Evolutionary conservation across 1,140 invertebrate genomes (phyloP).

Genomic region (Goniozus legneri): DNA sequence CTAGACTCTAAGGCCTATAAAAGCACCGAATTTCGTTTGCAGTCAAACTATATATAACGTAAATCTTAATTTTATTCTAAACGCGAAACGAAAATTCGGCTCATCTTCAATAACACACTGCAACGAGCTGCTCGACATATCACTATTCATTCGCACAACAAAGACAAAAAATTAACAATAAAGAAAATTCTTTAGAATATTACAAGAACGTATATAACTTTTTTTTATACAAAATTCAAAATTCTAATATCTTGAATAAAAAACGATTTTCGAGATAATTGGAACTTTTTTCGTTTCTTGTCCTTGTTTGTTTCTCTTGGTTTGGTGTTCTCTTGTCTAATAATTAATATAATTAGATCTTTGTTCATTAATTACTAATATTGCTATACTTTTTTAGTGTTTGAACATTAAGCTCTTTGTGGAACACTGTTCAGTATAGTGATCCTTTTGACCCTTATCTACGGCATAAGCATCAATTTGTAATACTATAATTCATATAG

Average conservation of each 20-base stretch:
- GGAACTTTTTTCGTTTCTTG: not conserved
- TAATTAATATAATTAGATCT: constrained; percentile 1
- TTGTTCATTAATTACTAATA: constrained; percentile 38
- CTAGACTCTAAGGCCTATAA: constrained; percentile 1
- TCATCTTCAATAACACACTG: constrained; percentile 10
- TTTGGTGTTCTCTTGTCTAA: constrained; percentile 2
- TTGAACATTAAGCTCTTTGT: constrained; percentile 33
- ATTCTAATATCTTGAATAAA: constrained; percentile 5
- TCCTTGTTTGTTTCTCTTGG: constrained; percentile 2
- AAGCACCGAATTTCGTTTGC: constrained; percentile 1
- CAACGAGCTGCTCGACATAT: constrained; percentile 27
- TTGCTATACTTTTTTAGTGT: constrained; percentile 41
- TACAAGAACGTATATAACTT: constrained; percentile 1
- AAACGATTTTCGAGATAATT: not conserved
- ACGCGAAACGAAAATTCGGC: constrained; percentile 4
- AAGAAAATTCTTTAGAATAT: constrained; percentile 9
- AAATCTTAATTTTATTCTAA: not conserved
- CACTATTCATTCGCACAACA: constrained; percentile 18
- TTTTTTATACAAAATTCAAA: not conserved
- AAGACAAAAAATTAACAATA: constrained; percentile 11
- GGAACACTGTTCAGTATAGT: constrained; percentile 25
- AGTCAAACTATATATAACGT: not conserved
- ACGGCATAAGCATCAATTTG: constrained; percentile 5
- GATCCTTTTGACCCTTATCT: constrained; percentile 13
- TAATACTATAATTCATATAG: constrained; percentile 4